Conservation (phyloP, 1,140 invertebrate species). For the Aphelenchoides besseyi region DNA sequence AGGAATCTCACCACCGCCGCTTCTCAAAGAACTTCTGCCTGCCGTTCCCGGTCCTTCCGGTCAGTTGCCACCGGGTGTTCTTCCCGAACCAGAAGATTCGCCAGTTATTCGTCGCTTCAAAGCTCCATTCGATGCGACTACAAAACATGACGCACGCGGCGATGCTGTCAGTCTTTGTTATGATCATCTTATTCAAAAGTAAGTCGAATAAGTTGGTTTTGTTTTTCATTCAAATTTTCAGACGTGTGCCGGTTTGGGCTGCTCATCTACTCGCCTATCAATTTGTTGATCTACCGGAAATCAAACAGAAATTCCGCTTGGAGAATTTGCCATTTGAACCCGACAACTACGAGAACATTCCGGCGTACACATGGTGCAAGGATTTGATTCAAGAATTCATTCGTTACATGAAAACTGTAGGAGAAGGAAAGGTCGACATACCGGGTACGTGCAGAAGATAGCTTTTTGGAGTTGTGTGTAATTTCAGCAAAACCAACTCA, state of each 20-base stretch:
- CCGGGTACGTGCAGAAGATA: slow-evolving; percentile 13
- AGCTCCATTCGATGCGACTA: slow-evolving; percentile 20
- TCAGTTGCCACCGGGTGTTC: slow-evolving; percentile 6
- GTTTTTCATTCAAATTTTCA: slow-evolving; percentile 18
- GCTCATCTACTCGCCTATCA: slow-evolving; percentile 2
- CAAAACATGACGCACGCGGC: slow-evolving; percentile 30
- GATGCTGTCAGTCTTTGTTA: slow-evolving; percentile 13
- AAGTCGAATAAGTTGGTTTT: not conserved
- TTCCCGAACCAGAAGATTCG: not conserved
- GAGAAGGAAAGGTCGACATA: not conserved
- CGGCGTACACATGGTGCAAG: slow-evolving; percentile 9
- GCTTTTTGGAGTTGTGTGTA: not conserved
- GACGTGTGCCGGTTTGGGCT: slow-evolving; percentile 22
- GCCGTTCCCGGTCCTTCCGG: not conserved
- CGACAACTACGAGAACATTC: not conserved
- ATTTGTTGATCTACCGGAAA: slow-evolving; percentile 13
- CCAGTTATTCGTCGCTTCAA: slow-evolving; percentile 16
- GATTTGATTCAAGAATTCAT: not conserved
- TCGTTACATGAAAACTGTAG: not conserved
- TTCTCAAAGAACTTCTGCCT: slow-evolving; percentile 11
- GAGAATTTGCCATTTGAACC: not conserved
- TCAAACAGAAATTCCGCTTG: not conserved
- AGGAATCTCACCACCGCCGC: not conserved
- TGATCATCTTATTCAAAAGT: slow-evolving; percentile 15
- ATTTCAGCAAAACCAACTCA: slow-evolving; percentile 27